Percentiles rank a stretch among this genome's conserved stretches.
Evolutionary conservation across 2,113 vertebrate genomes (phyloP).

Genomic region (Otocyon megalotis): DNA sequence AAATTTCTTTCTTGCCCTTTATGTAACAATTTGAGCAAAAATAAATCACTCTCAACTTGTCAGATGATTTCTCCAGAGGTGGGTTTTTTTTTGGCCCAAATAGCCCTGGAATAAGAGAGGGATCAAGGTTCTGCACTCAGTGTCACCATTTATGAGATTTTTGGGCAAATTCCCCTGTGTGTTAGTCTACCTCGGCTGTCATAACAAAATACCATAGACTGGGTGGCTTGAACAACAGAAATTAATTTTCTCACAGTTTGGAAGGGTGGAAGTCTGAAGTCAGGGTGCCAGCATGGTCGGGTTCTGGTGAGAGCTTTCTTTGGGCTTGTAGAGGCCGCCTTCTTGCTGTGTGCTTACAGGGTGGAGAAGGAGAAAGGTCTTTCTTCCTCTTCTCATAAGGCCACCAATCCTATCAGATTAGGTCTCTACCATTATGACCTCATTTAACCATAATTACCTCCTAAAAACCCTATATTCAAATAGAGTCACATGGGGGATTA

Average conservation of each 20-base stretch:
- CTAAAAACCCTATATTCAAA: neutral
- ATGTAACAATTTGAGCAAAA: conserved; percentile 22
- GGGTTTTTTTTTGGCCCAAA: neutral
- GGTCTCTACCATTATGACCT: neutral
- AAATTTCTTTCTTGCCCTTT: conserved; percentile 51
- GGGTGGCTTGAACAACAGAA: neutral
- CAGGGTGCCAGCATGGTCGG: no score
- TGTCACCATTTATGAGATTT: neutral
- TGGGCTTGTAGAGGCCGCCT: neutral
- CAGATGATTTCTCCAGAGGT: neutral
- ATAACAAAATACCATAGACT: neutral
- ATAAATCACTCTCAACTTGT: neutral
- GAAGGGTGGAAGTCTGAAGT: neutral
- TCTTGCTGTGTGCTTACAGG: neutral
- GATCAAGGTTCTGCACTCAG: neutral
- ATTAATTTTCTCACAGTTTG: neutral
- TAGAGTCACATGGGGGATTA: neutral
- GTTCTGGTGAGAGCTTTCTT: neutral
- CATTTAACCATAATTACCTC: neutral
- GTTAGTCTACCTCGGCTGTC: neutral
- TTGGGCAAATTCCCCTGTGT: neutral
- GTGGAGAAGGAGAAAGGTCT: neutral
- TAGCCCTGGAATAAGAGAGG: neutral
- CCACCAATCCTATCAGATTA: neutral
- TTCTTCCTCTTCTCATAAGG: neutral